A percentile compares a stretch with the other conserved stretches of the same genome.
phyloP scores from a whole-genome alignment of 2,888 invertebrate species.

The Parnassius glacialis region DNA sequence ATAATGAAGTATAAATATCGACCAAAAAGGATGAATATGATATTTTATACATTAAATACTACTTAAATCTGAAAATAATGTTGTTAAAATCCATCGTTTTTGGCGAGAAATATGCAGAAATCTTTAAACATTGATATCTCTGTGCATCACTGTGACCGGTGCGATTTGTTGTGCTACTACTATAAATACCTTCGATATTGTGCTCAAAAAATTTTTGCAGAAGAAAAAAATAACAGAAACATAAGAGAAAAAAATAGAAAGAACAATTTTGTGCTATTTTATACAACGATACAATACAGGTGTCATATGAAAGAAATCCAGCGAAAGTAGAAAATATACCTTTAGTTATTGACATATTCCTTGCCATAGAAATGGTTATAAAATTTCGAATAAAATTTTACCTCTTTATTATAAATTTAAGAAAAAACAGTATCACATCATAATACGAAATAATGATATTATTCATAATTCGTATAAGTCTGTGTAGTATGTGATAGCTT shows the following conservation, averaged over 20 bases:
- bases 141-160: constrained; percentile 55
- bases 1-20: constrained; percentile 7
- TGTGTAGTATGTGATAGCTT: too few relatives aligned
- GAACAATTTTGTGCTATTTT: constrained; percentile 60
- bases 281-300: constrained; percentile 51
- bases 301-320: constrained; percentile 29
- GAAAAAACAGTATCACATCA: too few relatives aligned
- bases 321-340: constrained; percentile 28
- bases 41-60: background rate
- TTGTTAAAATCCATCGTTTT: constrained; percentile 51
- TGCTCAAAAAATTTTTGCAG: constrained; percentile 57
- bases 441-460: too few relatives aligned
- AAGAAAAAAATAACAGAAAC: constrained; percentile 38
- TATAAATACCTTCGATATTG: constrained; percentile 54
- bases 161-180: constrained; percentile 67
- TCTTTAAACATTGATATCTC: constrained; percentile 52
- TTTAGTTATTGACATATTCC: constrained; percentile 27
- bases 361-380: background rate
- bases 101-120: constrained; percentile 34
- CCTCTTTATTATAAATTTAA: too few relatives aligned
- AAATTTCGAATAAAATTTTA: too few relatives aligned
- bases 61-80: constrained; percentile 2
- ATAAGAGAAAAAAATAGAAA: constrained; percentile 42
- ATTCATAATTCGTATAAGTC: too few relatives aligned
- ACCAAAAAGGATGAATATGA: constrained; percentile 19